phyloP scores from a whole-genome alignment of 2,888 invertebrate species.

The Sesamia inferens region DNA sequence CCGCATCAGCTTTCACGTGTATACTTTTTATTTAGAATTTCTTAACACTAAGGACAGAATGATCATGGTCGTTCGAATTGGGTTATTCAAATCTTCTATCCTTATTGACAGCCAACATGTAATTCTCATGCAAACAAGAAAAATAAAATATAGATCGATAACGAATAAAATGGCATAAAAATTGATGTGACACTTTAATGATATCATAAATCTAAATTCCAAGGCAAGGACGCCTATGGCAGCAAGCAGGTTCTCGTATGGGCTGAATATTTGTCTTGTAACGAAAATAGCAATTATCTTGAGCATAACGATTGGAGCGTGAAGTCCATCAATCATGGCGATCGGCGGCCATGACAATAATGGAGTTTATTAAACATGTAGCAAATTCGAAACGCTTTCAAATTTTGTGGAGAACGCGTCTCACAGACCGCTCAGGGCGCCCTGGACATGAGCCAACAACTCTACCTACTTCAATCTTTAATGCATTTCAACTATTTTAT shows the following conservation, averaged over 20 bases:
- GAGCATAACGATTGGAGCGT: conserved; percentile 51
- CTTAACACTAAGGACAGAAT: conserved; percentile 10
- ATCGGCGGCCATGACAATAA: conserved; percentile 62
- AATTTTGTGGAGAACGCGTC: conserved; percentile 66
- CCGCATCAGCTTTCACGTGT: conserved; percentile 23
- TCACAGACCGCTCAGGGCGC: conserved; percentile 66
- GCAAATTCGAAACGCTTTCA: conserved; percentile 76
- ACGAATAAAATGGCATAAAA: conserved; percentile 47
- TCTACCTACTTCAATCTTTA: conserved; percentile 74
- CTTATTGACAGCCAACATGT: conserved; percentile 21
- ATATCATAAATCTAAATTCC: conserved; percentile 27
- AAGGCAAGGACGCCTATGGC: conserved; percentile 32
- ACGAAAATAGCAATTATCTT: conserved; percentile 60
- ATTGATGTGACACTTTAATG: conserved; percentile 42
- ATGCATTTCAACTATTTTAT: conserved; percentile 75
- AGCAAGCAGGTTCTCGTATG: conserved; percentile 18
- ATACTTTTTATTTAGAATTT: conserved; percentile 30
- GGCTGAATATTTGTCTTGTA: conserved; percentile 44
- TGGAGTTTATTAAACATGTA: conserved; percentile 69
- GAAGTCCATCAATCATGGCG: conserved; percentile 62
- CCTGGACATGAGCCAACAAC: conserved; percentile 73
- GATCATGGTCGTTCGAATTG: conserved; percentile 13
- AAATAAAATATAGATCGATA: conserved; percentile 44
- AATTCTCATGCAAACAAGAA: conserved; percentile 29
- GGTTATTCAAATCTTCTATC: conserved; percentile 27